These are phyloP conservation scores for Acrocephalus arundinaceus DNA, from an alignment of 2,113 vertebrate species.

Conservation along the genomic window DNA sequence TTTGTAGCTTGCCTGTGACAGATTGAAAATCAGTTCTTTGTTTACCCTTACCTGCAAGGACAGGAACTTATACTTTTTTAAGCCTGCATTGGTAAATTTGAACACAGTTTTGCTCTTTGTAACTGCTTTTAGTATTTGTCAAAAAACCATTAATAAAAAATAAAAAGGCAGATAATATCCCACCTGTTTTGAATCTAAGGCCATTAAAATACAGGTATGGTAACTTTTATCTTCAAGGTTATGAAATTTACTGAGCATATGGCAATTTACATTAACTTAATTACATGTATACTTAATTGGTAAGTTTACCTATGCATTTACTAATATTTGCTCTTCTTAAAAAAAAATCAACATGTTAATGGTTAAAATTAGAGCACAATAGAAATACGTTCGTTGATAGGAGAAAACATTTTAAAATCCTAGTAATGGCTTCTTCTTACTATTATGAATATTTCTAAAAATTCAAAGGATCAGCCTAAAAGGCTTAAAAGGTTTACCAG, in stretches of 20 bases:
- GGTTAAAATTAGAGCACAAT: neutral
- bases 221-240: slow-evolving; percentile 28
- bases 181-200: neutral
- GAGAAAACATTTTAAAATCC: neutral
- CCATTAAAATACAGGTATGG: neutral
- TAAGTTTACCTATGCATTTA: slow-evolving; percentile 2
- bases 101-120: neutral
- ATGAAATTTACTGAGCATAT: slow-evolving; percentile 14
- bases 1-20: neutral
- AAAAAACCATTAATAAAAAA: neutral
- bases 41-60: neutral
- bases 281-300: slow-evolving; percentile 18
- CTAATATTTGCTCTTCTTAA: neutral
- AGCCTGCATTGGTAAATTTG: neutral
- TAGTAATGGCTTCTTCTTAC: neutral
- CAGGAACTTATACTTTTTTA: neutral
- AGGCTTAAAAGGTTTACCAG: neutral
- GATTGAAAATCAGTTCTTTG: neutral
- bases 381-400: neutral
- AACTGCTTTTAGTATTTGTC: neutral
- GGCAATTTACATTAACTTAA: slow-evolving; percentile 39
- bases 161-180: neutral
- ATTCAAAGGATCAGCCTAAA: neutral
- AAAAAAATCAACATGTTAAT: neutral
- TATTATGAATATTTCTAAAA: neutral